Percentiles rank a stretch among this genome's conserved stretches.
Evolutionary conservation across 2,797 vertebrate genomes (phyloP).

Genomic region (Sparus aurata): DNA sequence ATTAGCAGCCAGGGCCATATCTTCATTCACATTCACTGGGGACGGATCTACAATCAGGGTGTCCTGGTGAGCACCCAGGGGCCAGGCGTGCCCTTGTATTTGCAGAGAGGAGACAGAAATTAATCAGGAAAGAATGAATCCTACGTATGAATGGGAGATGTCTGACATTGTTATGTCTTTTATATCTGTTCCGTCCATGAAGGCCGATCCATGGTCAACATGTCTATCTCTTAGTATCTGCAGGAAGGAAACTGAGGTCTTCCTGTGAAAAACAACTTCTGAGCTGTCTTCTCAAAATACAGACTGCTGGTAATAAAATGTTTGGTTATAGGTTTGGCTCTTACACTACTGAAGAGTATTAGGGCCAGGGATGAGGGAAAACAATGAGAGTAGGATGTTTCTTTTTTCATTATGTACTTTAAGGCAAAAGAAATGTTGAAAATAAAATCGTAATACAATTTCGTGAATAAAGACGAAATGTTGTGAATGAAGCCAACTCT

Average conservation of each 20-base stretch:
- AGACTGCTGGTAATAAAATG: background rate
- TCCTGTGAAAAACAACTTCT: background rate
- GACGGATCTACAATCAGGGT: constrained; percentile 23
- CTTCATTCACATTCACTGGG: constrained; percentile 22
- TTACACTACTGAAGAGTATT: background rate
- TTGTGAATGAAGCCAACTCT: too few species aligned
- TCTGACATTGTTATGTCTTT: background rate
- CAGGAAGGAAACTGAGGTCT: background rate
- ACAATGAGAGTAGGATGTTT: too few species aligned
- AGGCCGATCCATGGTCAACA: background rate
- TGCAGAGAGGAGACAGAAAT: constrained; percentile 13
- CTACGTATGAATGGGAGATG: background rate
- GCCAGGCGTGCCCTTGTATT: constrained; percentile 19
- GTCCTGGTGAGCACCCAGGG: constrained; percentile 24
- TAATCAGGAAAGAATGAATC: constrained; percentile 8
- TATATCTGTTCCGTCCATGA: constrained; percentile 6
- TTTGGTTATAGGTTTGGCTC: background rate
- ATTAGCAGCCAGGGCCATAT: constrained; percentile 35
- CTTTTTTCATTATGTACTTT: too few species aligned
- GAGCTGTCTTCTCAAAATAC: background rate
- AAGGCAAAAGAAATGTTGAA: too few species aligned
- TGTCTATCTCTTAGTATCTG: background rate
- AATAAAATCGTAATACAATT: too few species aligned
- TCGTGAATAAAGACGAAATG: too few species aligned
- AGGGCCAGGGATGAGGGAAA: too few species aligned